Conservation (phyloP, 1,140 invertebrate genomes). For the Helicoverpa armigera region DNA sequence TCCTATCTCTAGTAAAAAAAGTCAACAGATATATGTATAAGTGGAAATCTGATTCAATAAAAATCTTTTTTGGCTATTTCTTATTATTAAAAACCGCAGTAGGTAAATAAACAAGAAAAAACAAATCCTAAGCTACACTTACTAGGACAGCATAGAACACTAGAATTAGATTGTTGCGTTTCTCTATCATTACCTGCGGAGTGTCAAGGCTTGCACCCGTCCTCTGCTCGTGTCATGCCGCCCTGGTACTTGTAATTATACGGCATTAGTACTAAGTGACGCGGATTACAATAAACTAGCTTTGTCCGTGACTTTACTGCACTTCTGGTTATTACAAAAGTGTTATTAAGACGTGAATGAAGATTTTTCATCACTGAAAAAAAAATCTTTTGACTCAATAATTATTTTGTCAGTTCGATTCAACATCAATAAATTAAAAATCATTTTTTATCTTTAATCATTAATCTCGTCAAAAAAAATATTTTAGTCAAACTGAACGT, state of each 20-base stretch:
- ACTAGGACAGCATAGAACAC: neutral
- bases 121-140: neutral
- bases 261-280: conserved; percentile 8
- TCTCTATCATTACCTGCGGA: conserved; percentile 29
- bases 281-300: conserved; percentile 15
- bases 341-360: no score
- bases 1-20: no score
- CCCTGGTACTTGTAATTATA: conserved; percentile 41
- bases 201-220: conserved; percentile 42
- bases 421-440: no score
- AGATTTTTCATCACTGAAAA: neutral
- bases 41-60: no score
- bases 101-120: neutral
- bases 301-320: conserved; percentile 20
- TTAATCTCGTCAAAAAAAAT: no score
- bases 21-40: no score
- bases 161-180: conserved; percentile 44
- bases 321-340: neutral
- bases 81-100: no score
- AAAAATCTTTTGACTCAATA: no score
- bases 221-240: conserved; percentile 29
- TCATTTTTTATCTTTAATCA: no score
- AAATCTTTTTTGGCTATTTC: no score
- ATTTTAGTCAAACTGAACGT: no score
- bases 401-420: no score